Evolutionary conservation across 1,140 invertebrate genomes (phyloP), one percentile per base, ranked within the genome.

Genomic region (Ptiloglossa arizonensis): DNA sequence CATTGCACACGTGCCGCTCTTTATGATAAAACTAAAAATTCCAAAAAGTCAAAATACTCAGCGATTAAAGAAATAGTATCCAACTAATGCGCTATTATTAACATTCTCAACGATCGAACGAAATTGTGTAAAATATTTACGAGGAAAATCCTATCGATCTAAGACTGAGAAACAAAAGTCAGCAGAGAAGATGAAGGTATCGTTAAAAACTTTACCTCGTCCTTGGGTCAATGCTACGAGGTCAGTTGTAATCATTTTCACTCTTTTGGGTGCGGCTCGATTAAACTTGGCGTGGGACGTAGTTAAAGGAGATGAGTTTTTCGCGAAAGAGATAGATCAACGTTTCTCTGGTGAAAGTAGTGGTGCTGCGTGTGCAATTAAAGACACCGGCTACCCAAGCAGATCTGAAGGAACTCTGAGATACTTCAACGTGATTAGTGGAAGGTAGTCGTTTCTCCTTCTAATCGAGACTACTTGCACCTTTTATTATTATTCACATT

Each of bases 101-200:
- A n/a, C n/a, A n/a, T n/a, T n/a, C n/a, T n/a, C n/a, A n/a, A n/a
- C n/a, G n/a, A n/a, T n/a, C 52, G 41, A 50, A 83, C 79, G 72
- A 35, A 56, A 56, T 81, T 78, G 70, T 76, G 69, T 6, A 27
- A 85, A 87, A 86, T 73, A 88, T 86, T 84, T 81, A 86, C 69
- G 80, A 82, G 52, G 52, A 57, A 70, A 79, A 48, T 73, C 68
- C 54, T 62, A 79, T 60, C 75, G 29, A n/a, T n/a, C 44, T 68
- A 52, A 79, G 79, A 62, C 52, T 50, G 35, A 24, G 56, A 24
- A 38, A 56, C 59, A 56, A 57, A 72, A 74, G 46, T 59, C 66
- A 75, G 32, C 60, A 63, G 56, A n/a, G 32, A 75, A 54, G 67
- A 82, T 62, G 74, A 73, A 71, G 71, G 50, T 69, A 56, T 78